Evolutionary conservation across 2,888 invertebrate genomes (phyloP), one percentile per base, ranked within the genome.

Genomic region (Aporophyla lueneburgensis): DNA sequence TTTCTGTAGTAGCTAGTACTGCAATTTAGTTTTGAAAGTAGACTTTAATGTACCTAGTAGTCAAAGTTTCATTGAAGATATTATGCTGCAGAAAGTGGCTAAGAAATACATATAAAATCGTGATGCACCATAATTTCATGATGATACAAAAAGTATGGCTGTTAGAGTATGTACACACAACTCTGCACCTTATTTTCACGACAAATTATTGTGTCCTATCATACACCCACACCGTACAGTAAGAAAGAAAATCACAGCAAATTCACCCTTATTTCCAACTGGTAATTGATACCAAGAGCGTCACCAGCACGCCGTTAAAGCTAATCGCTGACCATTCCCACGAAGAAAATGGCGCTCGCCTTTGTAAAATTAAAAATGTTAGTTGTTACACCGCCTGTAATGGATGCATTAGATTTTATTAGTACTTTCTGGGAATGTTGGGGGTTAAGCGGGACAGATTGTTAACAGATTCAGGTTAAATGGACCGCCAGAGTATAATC

Each of bases 241-340:
- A 43, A 58, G n/a, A 67, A 59, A 53, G 27, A 56, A 51, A 59
- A 51, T 43, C 46, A 63, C 9, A 14, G 54, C 21, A 63, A 61
- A 54, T 69, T 58, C 80, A 62, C 46, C 80, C 74, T 67, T 78
- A 71, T 76, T 68, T 12, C 40, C n/a, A 63, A 59, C 65, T 51
- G 63, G 80, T 85, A 86, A 87, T 87, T 86, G 83, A 86, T 87
- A 80, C 77, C 58, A 49, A 63, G 69, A 74, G 59, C 76, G 81
- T 73, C 86, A 79, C 82, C 75, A 68, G 78, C 66, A 76, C 66
- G 69, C 81, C 74, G 56, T 87, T 87, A 80, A 83, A 85, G 82
- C 80, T 87, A 85, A 87, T 87, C 71, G 56, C 78, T 14, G 14
- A 21, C 77, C 76, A 67, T 80, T 78, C 58, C 58, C 46, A n/a